Conservation (phyloP, 2,888 invertebrate species). For the Tanaodytes sp. region DNA sequence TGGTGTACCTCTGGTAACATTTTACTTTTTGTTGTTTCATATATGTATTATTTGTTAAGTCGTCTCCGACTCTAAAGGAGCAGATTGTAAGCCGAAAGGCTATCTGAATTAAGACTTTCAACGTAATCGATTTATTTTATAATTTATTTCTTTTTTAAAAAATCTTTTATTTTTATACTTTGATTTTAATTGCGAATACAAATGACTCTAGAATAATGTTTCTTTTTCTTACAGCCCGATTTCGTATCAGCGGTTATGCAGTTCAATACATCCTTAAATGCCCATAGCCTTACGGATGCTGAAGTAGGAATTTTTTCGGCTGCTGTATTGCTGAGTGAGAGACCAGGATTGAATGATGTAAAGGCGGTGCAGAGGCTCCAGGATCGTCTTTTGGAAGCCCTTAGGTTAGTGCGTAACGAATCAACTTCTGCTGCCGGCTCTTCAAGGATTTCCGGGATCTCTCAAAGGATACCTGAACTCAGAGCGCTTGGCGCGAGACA, state of each 20-base stretch:
- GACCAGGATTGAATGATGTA: constrained; percentile 85
- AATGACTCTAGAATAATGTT: too few relatives aligned
- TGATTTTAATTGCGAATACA: too few relatives aligned
- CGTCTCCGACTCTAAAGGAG: too few relatives aligned
- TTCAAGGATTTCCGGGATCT: constrained; percentile 72
- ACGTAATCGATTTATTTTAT: too few relatives aligned
- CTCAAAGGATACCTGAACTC: constrained; percentile 83
- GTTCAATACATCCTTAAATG: constrained; percentile 84
- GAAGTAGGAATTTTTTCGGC: constrained; percentile 93
- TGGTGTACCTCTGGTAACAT: too few relatives aligned
- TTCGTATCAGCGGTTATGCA: constrained; percentile 88
- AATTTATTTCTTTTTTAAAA: too few relatives aligned
- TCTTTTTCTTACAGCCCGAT: constrained; percentile 84
- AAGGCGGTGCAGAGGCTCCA: constrained; percentile 86
- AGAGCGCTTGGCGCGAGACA: constrained; percentile 87
- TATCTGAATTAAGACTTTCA: too few relatives aligned
- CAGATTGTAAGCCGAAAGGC: too few relatives aligned
- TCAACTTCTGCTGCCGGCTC: constrained; percentile 66
- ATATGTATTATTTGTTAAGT: too few relatives aligned
- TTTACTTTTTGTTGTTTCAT: too few relatives aligned
- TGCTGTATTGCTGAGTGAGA: constrained; percentile 86
- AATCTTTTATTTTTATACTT: too few relatives aligned
- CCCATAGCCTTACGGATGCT: constrained; percentile 86
- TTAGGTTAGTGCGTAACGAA: constrained; percentile 77
- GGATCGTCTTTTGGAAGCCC: constrained; percentile 88